Conservation (phyloP, 2,888 invertebrate genomes). For the Acronicta aceris region DNA sequence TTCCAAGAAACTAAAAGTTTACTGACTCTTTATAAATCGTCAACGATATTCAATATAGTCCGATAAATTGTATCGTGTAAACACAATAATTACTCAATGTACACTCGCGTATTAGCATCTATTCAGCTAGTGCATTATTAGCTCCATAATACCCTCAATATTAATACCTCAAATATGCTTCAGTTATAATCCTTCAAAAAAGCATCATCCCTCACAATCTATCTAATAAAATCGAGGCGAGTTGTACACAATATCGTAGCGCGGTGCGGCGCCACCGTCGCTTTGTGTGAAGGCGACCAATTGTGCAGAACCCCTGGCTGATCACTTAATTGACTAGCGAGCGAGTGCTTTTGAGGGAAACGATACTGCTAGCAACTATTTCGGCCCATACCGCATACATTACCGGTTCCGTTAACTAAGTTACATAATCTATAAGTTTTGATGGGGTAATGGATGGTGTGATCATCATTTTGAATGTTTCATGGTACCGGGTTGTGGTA, state of each 20-base stretch:
- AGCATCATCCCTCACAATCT: slow-evolving; percentile 75
- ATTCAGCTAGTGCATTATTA: slow-evolving; percentile 53
- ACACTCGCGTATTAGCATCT: slow-evolving; percentile 48
- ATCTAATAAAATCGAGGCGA: slow-evolving; percentile 77
- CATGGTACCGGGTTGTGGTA: slow-evolving; percentile 38
- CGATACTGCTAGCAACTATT: slow-evolving; percentile 46
- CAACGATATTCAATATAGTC: neutral
- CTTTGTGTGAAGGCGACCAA: slow-evolving; percentile 87
- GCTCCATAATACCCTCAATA: slow-evolving; percentile 49
- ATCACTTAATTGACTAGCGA: slow-evolving; percentile 88
- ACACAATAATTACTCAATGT: slow-evolving; percentile 44
- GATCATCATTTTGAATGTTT: slow-evolving; percentile 29
- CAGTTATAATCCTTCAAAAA: slow-evolving; percentile 69
- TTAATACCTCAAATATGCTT: slow-evolving; percentile 60
- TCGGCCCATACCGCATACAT: slow-evolving; percentile 53
- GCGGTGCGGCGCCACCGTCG: slow-evolving; percentile 77
- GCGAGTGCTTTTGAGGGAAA: slow-evolving; percentile 77
- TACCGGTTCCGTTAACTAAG: slow-evolving; percentile 40
- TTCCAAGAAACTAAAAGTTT: slow-evolving; percentile 4
- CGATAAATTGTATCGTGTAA: slow-evolving; percentile 22
- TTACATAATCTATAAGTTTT: neutral
- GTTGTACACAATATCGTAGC: slow-evolving; percentile 68
- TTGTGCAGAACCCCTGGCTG: slow-evolving; percentile 87
- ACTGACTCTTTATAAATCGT: neutral
- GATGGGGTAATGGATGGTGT: slow-evolving; percentile 53